Conservation (phyloP, 1,140 invertebrate species). For the Diploscapter pachys region DNA sequence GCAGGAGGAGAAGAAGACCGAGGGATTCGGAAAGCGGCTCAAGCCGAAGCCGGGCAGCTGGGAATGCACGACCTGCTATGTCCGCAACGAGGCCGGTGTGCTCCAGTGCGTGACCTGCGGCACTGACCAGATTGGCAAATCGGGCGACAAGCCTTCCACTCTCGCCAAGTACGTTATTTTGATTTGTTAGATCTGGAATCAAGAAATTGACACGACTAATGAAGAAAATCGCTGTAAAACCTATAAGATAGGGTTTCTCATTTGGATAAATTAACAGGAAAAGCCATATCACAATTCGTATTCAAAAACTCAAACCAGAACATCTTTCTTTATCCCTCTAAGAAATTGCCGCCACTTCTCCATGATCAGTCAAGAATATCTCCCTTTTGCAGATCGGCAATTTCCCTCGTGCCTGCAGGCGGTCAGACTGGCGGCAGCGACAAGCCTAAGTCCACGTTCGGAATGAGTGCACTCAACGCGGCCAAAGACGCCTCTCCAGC, state of each 20-base stretch:
- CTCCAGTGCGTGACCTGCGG: conserved; percentile 16
- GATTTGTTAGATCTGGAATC: no score
- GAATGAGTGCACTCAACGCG: neutral
- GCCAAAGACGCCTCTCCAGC: neutral
- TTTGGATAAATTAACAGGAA: no score
- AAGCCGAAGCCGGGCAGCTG: conserved; percentile 21
- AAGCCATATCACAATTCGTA: no score
- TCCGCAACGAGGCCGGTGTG: conserved; percentile 18
- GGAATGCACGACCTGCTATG: conserved; percentile 29
- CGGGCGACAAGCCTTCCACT: conserved; percentile 11
- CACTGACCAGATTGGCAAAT: conserved; percentile 25
- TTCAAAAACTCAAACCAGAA: no score
- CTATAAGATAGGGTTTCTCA: no score
- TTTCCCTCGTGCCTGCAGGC: no score
- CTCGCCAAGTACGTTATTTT: conserved; percentile 18
- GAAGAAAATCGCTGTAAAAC: no score
- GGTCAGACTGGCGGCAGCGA: neutral
- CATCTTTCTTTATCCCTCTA: no score
- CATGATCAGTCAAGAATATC: no score
- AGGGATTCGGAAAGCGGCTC: conserved; percentile 2
- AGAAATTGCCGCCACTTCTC: no score
- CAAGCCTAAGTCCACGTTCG: conserved; percentile 8
- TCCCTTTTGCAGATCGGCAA: no score
- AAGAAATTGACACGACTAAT: no score
- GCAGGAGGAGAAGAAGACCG: conserved; percentile 8